These are phyloP conservation scores for Drosophila mimica DNA, from an alignment of 2,888 invertebrate genomes.

Conservation along the genomic window DNA sequence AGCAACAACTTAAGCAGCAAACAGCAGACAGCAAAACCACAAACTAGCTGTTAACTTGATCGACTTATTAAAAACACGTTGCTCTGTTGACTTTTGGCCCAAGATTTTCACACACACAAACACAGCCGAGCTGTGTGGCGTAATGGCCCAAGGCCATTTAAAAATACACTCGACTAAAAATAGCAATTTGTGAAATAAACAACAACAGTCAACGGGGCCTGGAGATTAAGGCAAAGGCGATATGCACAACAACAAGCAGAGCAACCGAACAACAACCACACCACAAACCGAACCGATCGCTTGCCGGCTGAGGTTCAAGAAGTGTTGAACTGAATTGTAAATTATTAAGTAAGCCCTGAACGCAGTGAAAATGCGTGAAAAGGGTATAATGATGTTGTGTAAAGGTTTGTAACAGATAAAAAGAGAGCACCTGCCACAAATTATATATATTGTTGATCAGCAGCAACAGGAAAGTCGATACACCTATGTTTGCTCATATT, in stretches of 20 bases:
- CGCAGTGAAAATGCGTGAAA: background rate
- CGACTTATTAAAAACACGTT: slow-evolving; percentile 28
- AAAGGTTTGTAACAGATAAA: background rate
- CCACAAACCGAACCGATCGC: slow-evolving; percentile 14
- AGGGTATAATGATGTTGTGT: background rate
- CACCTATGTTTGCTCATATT: background rate
- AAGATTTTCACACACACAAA: slow-evolving; percentile 32
- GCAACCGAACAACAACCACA: slow-evolving; percentile 29
- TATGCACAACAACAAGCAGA: slow-evolving; percentile 55
- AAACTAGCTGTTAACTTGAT: slow-evolving; percentile 45
- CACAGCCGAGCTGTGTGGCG: slow-evolving; percentile 12
- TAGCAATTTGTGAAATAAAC: slow-evolving; percentile 55
- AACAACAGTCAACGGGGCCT: slow-evolving; percentile 32
- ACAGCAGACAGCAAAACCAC: background rate
- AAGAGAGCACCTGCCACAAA: background rate
- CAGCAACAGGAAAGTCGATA: background rate
- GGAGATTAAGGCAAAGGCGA: slow-evolving; percentile 59
- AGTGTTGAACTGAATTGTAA: background rate
- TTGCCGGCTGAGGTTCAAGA: slow-evolving; percentile 19
- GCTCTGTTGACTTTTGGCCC: slow-evolving; percentile 31
- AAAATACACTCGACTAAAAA: slow-evolving; percentile 81
- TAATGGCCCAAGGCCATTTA: slow-evolving; percentile 78
- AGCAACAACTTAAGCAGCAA: slow-evolving; percentile 11
- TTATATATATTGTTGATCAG: background rate
- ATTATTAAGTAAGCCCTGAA: background rate